Conservation (phyloP, 2,888 invertebrate genomes). For the Sesia apiformis region DNA sequence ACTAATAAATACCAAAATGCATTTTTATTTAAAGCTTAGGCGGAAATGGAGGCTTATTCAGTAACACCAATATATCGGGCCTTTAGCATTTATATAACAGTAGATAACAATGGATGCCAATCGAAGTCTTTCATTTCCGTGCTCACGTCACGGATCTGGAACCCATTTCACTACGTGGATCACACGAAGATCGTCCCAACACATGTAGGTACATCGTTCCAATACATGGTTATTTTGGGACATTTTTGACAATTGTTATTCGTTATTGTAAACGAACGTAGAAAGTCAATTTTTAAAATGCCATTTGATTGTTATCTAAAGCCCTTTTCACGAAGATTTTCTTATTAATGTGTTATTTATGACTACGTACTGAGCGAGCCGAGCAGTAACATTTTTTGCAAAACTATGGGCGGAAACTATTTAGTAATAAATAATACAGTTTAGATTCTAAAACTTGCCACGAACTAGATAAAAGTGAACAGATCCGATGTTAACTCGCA, state of each 20-base stretch:
- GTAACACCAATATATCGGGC: neutral
- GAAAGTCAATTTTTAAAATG: too few species aligned
- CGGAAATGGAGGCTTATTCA: too few species aligned
- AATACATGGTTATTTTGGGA: neutral
- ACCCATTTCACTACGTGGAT: conserved; percentile 46
- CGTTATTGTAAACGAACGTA: too few species aligned
- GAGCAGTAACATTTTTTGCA: too few species aligned
- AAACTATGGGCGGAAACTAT: too few species aligned
- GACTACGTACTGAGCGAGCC: too few species aligned
- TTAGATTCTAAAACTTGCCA: neutral
- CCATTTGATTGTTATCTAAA: too few species aligned
- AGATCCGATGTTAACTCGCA: conserved; percentile 27
- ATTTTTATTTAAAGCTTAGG: too few species aligned
- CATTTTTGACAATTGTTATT: neutral
- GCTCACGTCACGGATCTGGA: conserved; percentile 45
- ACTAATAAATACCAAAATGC: too few species aligned
- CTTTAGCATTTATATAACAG: conserved; percentile 15
- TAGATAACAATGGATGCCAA: conserved; percentile 37
- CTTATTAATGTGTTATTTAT: too few species aligned
- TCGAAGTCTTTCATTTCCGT: conserved; percentile 57
- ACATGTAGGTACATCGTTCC: conserved; percentile 6
- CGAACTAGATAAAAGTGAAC: neutral
- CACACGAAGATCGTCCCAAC: conserved; percentile 20
- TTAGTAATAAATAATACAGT: too few species aligned
- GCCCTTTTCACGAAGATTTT: too few species aligned